Conservation (phyloP, 2,797 vertebrate species). For the Chelon auratus region DNA sequence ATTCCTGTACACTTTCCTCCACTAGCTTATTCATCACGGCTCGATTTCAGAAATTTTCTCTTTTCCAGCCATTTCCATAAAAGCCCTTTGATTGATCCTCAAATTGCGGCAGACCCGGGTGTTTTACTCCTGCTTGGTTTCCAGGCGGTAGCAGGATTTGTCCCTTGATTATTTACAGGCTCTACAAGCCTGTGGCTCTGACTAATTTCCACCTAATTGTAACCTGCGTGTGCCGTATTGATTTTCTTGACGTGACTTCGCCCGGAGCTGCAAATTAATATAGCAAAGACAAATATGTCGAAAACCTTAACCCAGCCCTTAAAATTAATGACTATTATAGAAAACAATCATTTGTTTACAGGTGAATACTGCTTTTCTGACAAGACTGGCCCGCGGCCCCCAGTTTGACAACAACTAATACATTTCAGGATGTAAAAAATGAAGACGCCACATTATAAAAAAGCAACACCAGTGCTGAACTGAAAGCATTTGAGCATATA, state of each 20-base stretch:
- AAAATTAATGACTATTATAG: constrained; percentile 67
- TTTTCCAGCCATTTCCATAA: constrained; percentile 73
- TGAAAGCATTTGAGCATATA: constrained; percentile 26
- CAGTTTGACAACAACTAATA: constrained; percentile 64
- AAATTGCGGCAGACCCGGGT: constrained; percentile 40
- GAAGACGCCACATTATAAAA: constrained; percentile 83
- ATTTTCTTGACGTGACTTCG: constrained; percentile 70
- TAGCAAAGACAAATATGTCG: constrained; percentile 72
- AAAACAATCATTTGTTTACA: constrained; percentile 67
- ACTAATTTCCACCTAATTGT: constrained; percentile 82
- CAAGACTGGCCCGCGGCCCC: constrained; percentile 50
- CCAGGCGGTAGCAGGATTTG: constrained; percentile 42
- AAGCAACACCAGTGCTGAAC: constrained; percentile 60
- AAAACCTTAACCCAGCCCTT: constrained; percentile 69
- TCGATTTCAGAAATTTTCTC: constrained; percentile 66
- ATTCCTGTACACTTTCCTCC: constrained; percentile 67
- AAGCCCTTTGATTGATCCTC: constrained; percentile 78
- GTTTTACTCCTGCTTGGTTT: constrained; percentile 60
- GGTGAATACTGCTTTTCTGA: constrained; percentile 77
- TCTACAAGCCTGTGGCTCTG: constrained; percentile 64
- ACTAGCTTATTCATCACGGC: constrained; percentile 64
- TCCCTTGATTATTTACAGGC: constrained; percentile 75
- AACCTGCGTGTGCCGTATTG: constrained; percentile 72
- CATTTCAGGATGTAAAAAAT: constrained; percentile 68
- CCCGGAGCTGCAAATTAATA: constrained; percentile 73